phyloP scores from a whole-genome alignment of 2,888 invertebrate genomes.

The Steromphala cineraria region DNA sequence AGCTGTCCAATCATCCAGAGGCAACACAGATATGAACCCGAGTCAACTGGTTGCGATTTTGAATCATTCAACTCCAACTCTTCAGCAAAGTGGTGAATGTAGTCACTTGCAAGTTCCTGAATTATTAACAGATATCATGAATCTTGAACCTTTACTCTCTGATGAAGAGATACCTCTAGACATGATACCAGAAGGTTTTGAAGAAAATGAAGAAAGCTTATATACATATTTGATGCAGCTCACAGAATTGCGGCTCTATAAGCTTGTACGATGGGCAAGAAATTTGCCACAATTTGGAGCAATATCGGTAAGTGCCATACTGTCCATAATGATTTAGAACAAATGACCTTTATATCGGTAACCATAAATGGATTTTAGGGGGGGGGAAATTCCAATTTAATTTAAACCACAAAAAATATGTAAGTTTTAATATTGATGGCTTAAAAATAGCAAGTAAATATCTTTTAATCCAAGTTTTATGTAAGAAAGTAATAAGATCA shows the following conservation, averaged over 20 bases:
- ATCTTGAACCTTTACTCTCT: slow-evolving; percentile 68
- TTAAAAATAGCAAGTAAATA: no score
- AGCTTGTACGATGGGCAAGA: slow-evolving; percentile 99
- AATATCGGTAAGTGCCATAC: slow-evolving; percentile 83
- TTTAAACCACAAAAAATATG: no score
- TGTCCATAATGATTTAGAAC: no score
- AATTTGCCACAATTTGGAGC: slow-evolving; percentile 96
- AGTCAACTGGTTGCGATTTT: slow-evolving; percentile 62
- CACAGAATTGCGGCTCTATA: slow-evolving; percentile 95
- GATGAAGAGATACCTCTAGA: slow-evolving; percentile 65
- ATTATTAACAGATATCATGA: slow-evolving; percentile 70
- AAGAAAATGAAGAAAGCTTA: slow-evolving; percentile 59
- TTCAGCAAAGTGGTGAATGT: slow-evolving; percentile 26
- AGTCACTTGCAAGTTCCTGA: slow-evolving; percentile 49
- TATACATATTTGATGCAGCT: slow-evolving; percentile 70
- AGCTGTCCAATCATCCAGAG: not conserved
- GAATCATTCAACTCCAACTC: slow-evolving; percentile 43
- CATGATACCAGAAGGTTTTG: slow-evolving; percentile 49
- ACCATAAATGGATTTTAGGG: no score
- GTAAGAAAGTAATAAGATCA: no score
- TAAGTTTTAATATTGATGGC: no score
- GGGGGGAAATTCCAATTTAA: no score
- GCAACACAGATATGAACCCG: slow-evolving; percentile 12
- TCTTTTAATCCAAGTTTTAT: no score
- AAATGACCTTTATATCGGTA: no score